Percentiles rank a stretch among this genome's conserved stretches.
phyloP scores from a whole-genome alignment of 2,113 vertebrate species.

The Heloderma charlesbogerti region DNA sequence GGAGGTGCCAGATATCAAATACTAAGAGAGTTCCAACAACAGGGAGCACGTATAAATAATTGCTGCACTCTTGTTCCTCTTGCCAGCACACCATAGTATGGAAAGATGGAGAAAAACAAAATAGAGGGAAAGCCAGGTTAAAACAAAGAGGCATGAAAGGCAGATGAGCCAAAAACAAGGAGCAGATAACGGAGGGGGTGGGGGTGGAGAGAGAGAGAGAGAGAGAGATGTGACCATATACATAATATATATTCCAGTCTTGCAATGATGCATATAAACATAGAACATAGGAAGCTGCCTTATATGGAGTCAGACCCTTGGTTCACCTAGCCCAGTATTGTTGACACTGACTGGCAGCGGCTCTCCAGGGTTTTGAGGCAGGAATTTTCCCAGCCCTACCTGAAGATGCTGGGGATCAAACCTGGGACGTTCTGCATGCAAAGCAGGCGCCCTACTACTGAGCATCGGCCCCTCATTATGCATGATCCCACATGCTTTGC shows the following conservation, averaged over 20 bases:
- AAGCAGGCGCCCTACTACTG: too few relatives aligned
- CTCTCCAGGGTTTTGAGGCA: too few relatives aligned
- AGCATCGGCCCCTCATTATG: background rate
- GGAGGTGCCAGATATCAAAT: background rate
- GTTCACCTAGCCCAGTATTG: too few relatives aligned
- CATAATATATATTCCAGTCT: background rate
- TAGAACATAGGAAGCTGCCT: too few relatives aligned
- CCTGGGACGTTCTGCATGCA: too few relatives aligned
- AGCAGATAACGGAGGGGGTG: too few relatives aligned
- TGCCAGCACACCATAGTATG: background rate
- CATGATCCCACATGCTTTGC: background rate
- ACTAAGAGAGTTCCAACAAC: background rate
- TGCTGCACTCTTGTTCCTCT: background rate
- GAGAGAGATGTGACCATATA: background rate
- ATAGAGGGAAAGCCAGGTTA: background rate
- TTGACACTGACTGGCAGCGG: too few relatives aligned
- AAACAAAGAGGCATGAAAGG: background rate
- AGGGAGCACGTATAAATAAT: background rate
- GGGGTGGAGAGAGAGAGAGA: too few relatives aligned
- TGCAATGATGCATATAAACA: background rate
- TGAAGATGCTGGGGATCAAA: too few relatives aligned
- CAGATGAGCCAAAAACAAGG: background rate
- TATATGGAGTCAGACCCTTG: too few relatives aligned
- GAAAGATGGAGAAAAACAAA: background rate
- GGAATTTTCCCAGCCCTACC: too few relatives aligned